Evolutionary conservation across 1,140 invertebrate genomes (phyloP).

Genomic region (Macrostomum lignano): DNA sequence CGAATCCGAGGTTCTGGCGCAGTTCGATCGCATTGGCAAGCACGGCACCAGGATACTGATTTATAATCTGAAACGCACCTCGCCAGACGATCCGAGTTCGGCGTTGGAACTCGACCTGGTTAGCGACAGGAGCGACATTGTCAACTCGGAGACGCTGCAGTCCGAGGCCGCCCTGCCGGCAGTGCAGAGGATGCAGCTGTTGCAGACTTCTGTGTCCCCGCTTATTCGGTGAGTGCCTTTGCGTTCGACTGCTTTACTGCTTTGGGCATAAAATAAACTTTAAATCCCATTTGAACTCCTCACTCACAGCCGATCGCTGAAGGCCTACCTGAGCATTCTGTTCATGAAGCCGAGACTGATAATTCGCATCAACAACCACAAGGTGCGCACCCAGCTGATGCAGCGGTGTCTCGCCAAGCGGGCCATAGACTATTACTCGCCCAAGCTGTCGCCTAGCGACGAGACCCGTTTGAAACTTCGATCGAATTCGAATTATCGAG

Average conservation of each 20-base stretch:
- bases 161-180: no score
- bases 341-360: constrained; percentile 20
- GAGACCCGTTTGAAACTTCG: no score
- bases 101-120: constrained; percentile 18
- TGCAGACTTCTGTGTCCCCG: no score
- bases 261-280: no score
- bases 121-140: constrained; percentile 14
- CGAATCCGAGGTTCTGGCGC: constrained; percentile 13
- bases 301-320: constrained; percentile 4
- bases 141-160: constrained; percentile 18
- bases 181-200: no score
- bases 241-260: no score
- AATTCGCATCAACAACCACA: constrained; percentile 14
- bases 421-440: constrained; percentile 16
- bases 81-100: no score
- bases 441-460: no score
- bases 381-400: constrained; percentile 17
- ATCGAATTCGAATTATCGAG: no score
- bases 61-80: constrained; percentile 17
- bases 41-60: constrained; percentile 18
- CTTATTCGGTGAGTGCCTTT: no score
- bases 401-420: constrained; percentile 15
- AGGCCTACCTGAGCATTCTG: constrained; percentile 21
- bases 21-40: constrained; percentile 10
- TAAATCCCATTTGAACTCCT: neutral